phyloP scores from a whole-genome alignment of 2,888 invertebrate genomes.

The Charanyca ferruginea region DNA sequence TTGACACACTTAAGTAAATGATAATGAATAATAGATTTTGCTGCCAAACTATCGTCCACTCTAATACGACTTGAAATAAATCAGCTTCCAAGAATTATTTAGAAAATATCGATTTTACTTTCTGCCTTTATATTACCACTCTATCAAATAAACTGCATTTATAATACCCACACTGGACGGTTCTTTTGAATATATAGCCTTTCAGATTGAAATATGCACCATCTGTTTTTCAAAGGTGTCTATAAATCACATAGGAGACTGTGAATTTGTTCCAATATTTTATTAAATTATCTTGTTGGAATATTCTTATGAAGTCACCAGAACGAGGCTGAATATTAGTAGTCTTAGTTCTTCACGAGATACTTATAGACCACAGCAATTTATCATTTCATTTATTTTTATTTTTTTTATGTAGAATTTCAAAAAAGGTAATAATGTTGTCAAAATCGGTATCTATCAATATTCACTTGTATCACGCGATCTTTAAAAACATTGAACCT shows the following conservation, averaged over 20 bases:
- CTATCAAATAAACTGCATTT: slow-evolving; percentile 45
- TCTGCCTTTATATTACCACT: slow-evolving; percentile 25
- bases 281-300: slow-evolving; percentile 26
- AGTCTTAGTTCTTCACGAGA: neutral
- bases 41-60: no score
- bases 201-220: slow-evolving; percentile 53
- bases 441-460: neutral
- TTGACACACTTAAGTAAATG: neutral
- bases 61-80: neutral
- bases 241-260: slow-evolving; percentile 44
- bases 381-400: no score
- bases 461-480: neutral
- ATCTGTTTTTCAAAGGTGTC: slow-evolving; percentile 48
- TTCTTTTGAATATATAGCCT: slow-evolving; percentile 51
- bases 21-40: neutral
- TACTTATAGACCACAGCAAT: neutral
- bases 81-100: neutral
- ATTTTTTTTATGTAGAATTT: neutral
- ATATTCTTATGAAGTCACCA: slow-evolving; percentile 8
- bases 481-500: neutral
- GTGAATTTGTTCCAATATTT: slow-evolving; percentile 39
- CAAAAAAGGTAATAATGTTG: neutral
- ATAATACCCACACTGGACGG: slow-evolving; percentile 38
- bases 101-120: slow-evolving; percentile 5
- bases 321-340: neutral